Base-by-base conservation (phyloP, 2,113 vertebrate species). In the Girardinichthys multiradiatus region DNA sequence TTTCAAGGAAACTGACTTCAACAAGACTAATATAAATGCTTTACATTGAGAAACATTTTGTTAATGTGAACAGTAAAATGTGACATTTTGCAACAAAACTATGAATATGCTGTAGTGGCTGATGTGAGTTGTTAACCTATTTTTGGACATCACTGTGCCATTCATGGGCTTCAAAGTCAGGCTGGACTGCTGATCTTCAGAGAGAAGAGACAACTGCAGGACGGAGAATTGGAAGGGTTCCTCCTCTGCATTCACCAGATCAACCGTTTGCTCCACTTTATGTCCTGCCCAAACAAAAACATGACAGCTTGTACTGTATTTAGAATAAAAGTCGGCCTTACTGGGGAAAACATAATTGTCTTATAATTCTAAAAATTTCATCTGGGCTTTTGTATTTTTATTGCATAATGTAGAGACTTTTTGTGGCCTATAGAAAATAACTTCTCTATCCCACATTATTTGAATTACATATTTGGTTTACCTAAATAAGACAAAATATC, bases 241-340 rank as follows among this genome's bases (percentile, higher is more conserved):
- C 0, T 95, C 88, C 78, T 99, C 96, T 9, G 64, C 84, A 70
- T 96, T 99, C 81, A 96, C 93, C 73, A 99, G 71, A 37, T 86
- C 45, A 11, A 97, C 68, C 0, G 79, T 90, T 69, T 94, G 91
- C 8, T 89, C 75, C 28, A 75, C 90, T 79, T 91, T 86, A 0
- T 85, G 89, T 7, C 96, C 97, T 97, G 59, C 21, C 19, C 14
- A 58, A 6, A 17, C 15, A 64, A 29, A 74, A 27, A 62, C 27
- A 39, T 14, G 42, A 79, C 57, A 29, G 10, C 17, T 63, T 51
- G 12, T 19, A 13, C 24, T 30, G 12, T 5, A 9, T 28, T 72
- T 35, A 35, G 2, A 29, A 29, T 31, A 48, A 71, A 4, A 12
- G 2, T 29, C 28, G 10, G 39, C 13, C n/a, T 24, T 21, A 61